Evolutionary conservation across 92 coral and sea anemone genomes (phyloP).

Genomic region (Ricordea florida): DNA sequence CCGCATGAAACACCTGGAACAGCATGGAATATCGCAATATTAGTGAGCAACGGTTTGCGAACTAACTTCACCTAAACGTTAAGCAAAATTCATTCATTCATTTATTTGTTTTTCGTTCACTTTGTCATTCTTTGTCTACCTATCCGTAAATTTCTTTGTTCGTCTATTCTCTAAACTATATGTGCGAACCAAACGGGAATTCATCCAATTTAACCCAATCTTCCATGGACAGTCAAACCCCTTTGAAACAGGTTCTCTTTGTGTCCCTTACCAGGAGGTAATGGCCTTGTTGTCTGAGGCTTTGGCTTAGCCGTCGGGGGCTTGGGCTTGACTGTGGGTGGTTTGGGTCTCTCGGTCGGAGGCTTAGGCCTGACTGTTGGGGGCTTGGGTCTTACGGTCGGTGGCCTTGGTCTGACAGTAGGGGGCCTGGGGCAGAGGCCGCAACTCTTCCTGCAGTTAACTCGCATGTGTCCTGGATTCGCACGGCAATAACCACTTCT

Average conservation of each 20-base stretch:
- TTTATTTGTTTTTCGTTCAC: no score
- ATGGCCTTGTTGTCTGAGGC: not conserved
- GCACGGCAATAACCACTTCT: constrained; percentile 45
- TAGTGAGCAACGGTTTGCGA: no score
- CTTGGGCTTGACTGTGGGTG: constrained; percentile 44
- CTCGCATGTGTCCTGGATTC: constrained; percentile 42
- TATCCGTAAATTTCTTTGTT: no score
- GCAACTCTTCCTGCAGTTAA: constrained; percentile 54
- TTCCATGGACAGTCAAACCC: no score
- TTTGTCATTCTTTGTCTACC: no score
- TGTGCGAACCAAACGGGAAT: no score
- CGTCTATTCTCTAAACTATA: no score
- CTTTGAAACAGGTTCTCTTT: no score
- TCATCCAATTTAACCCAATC: no score
- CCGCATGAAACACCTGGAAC: constrained; percentile 47
- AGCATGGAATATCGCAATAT: not conserved
- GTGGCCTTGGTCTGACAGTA: constrained; percentile 49
- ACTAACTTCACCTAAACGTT: no score
- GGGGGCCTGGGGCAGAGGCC: constrained; percentile 52
- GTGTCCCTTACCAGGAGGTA: no score
- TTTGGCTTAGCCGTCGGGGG: constrained; percentile 45
- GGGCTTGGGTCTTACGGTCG: constrained; percentile 58
- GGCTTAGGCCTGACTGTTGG: constrained; percentile 51
- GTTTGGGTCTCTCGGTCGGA: constrained; percentile 44
- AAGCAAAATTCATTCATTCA: no score